A percentile compares a stretch with the other conserved stretches of the same genome.
phyloP scores from a whole-genome alignment of 2,797 vertebrate genomes.

The Gallinago nigripennis region DNA sequence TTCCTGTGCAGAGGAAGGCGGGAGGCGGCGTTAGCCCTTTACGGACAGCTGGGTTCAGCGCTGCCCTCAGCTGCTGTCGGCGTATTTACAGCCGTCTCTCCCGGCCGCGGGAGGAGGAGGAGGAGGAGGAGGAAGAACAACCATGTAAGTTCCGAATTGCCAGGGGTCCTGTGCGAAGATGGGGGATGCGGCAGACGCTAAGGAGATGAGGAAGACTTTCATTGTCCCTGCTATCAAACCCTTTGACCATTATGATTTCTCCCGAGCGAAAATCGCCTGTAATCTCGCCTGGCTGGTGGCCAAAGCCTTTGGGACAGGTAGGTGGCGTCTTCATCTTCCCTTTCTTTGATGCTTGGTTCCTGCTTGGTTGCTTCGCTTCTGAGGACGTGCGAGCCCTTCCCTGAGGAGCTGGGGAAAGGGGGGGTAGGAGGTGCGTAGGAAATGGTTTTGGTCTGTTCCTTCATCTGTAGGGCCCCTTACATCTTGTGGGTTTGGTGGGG shows the following conservation, averaged over 20 bases:
- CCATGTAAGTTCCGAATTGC: conserved; percentile 58
- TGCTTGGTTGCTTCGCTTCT: conserved; percentile 6
- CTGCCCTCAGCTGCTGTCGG: conserved; percentile 18
- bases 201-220: conserved; percentile 86
- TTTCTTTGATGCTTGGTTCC: conserved; percentile 40
- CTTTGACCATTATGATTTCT: conserved; percentile 96
- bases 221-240: conserved; percentile 91
- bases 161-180: conserved; percentile 74
- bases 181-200: conserved; percentile 87
- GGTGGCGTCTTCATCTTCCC: conserved; percentile 66
- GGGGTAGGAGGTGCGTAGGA: neutral
- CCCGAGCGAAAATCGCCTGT: conserved; percentile 92
- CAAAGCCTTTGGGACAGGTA: conserved; percentile 97
- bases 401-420: neutral
- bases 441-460: neutral
- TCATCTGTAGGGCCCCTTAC: neutral
- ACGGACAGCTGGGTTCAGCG: conserved; percentile 44
- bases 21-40: conserved; percentile 41
- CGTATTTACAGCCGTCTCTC: neutral
- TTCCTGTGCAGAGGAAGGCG: conserved; percentile 63
- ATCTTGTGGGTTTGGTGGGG: neutral
- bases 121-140: neutral
- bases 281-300: conserved; percentile 94
- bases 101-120: neutral
- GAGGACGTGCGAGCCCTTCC: conserved; percentile 27